Base-by-base conservation (phyloP, 2,797 vertebrate species). In the Alca torda region DNA sequence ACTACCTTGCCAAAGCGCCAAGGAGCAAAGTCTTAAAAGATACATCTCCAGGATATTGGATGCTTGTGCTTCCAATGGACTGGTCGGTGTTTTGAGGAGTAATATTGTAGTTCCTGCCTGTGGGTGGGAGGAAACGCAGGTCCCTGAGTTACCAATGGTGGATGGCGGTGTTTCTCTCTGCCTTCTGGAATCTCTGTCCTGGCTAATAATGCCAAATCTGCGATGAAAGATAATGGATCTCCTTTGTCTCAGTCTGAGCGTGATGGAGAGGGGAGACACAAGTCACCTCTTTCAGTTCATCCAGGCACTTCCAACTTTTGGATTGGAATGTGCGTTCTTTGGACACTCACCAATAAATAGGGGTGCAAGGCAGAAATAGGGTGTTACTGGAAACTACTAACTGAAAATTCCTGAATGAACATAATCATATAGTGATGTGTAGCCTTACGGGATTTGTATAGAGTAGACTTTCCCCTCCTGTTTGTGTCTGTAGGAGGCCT, bases 1-100 rank as follows among this genome's bases (percentile, higher is more conserved):
- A 5, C 57, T 28, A 61, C 60, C 11, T 20, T 28, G 21, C 41
- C 30, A 25, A 69, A 28, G 72, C 5, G 0, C 31, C 0, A 0
- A 28, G 59, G 37, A 65, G 53, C 1, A 1, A 17, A 17, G 51
- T 8, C 51, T 65, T 11, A 16, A 20, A 8, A 15, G 7, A 2
- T 0, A 1, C 21, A 2, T 39, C n/a, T 70, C 61, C 4, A 9
- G 84, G 68, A 8, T 54, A 4, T 1, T 12, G 53, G 45, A 2
- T 74, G 72, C 46, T 45, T 23, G 39, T 68, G 45, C 60, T 48
- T n/a, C 24, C 41, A 3, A 2, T 1, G 26, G 20, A 14, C 19
- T 19, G 25, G 11, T 10, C 1, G 0, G 67, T 20, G 57, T 67
- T 77, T 15, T 30, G 53, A 51, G 75, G 28, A 31, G n/a, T 7